Evolutionary conservation across 2,113 vertebrate species (phyloP), one percentile per base, ranked within the genome.

Genomic region (Austrofundulus limnaeus): DNA sequence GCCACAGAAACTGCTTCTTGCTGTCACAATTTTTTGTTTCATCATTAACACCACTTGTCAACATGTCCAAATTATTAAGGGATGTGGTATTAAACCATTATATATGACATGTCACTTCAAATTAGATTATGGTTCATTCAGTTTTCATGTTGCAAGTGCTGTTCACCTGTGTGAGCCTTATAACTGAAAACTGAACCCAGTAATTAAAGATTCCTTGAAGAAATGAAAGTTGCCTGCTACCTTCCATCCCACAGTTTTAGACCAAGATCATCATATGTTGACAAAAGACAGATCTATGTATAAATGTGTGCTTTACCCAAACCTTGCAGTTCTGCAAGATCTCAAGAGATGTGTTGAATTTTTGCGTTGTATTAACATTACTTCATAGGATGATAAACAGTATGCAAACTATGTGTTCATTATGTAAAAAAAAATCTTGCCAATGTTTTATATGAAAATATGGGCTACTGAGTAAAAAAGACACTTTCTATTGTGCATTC

Each of bases 161-260:
- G 16, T 58, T 61, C 12, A 63, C 56, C 48, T 56, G 37, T 2
- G 10, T 43, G 20, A 14, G 28, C 21, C 50, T 63, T 16, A 15
- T 45, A 16, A 20, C 25, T 38, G 61, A 78, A 75, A 52, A 66
- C 37, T 15, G 72, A 61, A 41, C 43, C 23, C 23, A 34, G 31
- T 34, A 34, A 34, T 34, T 34, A 34, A 34, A 34, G 31, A 34
- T 34, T 9, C 9, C 31, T 34, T 34, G 31, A 34, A 34, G 31
- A 9, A 34, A 34, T 34, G 5, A 2, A 34, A 34, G 10, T 34
- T 10, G 8, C 31, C 31, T 8, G 31, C 31, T 10, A 34, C 5
- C 31, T 34, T 34, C 10, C 28, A 28, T 28, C 3, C 28, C 28
- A 28, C 28, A 28, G 28, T 28, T 28, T 28, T 10, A 34, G 31